Base-by-base conservation (phyloP, 1,140 invertebrate genomes). In the Phymastichus coffea region DNA sequence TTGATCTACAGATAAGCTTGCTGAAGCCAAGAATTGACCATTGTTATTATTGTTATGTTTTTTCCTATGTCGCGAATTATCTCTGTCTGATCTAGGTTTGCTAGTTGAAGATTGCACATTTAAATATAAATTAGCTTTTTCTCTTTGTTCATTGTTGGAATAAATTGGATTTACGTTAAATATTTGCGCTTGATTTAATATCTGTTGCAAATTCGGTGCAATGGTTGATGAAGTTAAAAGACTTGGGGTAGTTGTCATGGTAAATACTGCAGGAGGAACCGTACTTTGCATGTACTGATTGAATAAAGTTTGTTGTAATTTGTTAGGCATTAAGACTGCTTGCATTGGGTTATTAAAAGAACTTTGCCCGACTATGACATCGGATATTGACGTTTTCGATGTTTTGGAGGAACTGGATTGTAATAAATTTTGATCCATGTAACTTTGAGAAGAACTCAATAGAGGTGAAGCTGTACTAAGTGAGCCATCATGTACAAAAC, bases 331-430 rank as follows among this genome's bases (percentile, higher is more conserved):
- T 2, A 71, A 25, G 3, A 77, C 56, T 1, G 77, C 62, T 22
- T 76, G 76, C 4, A 77, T 55, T 0, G 74, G 70, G 56, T 64
- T 75, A 4, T 73, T 71, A 14, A 69, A 72, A 4, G 61, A 66
- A 33, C 66, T 77, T 38, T 77, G 75, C 3, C 77, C 78, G 2
- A 79, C 70, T 8, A 80, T 75, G 1, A 79, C 55, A n/a, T 80
- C 77, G 0, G 77, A 67, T 4, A 69, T 17, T 1, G 72, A 30
- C 7, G 68, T 71, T 47, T 44, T 55, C 17, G 7, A 10, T 17
- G 60, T 64, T 17, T 26, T 58, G 15, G 54, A 58, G 6, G 17
- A 25, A 59, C 58, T 64, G 7, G 67, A 66, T 20, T 57, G 19
- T 10, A 61, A 22, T 2, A 57, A 14, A 23, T 64, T 66, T 0